Evolutionary conservation across 92 coral and sea anemone genomes (phyloP).

Genomic region (Isaurus tuberculatus): DNA sequence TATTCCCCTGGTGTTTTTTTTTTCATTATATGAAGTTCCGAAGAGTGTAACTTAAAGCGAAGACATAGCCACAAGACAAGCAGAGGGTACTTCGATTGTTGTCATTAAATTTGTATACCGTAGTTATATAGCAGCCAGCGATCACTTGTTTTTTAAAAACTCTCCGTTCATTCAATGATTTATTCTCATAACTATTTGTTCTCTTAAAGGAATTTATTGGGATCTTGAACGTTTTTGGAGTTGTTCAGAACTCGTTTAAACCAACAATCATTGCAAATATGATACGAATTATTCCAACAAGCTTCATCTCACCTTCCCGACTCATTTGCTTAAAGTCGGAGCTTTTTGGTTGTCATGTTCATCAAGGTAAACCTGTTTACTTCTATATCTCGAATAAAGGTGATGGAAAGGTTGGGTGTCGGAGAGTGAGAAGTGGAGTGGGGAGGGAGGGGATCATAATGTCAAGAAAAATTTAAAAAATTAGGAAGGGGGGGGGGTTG

Average conservation of each 20-base stretch:
- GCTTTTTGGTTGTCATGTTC: conserved; percentile 72
- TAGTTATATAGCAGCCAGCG: no score
- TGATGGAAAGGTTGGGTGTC: background rate
- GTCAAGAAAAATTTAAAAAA: no score
- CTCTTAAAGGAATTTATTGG: conserved; percentile 72
- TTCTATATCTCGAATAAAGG: background rate
- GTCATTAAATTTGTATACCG: no score
- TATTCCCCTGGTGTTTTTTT: no score
- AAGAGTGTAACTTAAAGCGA: no score
- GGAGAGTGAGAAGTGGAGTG: background rate
- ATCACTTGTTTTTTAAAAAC: no score
- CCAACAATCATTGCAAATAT: conserved; percentile 71
- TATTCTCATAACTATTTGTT: background rate
- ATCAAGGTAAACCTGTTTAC: conserved; percentile 52
- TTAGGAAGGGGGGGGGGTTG: no score
- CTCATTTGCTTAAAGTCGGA: conserved; percentile 85
- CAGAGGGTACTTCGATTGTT: no score
- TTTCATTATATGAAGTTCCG: no score
- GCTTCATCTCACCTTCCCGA: conserved; percentile 47
- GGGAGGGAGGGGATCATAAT: no score
- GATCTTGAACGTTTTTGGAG: conserved; percentile 41
- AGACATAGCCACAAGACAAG: no score
- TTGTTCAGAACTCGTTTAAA: conserved; percentile 46
- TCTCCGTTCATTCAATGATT: background rate
- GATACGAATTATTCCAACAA: conserved; percentile 77